Conservation (phyloP, 1,140 invertebrate species). For the Pseudobourletiella spinata region DNA sequence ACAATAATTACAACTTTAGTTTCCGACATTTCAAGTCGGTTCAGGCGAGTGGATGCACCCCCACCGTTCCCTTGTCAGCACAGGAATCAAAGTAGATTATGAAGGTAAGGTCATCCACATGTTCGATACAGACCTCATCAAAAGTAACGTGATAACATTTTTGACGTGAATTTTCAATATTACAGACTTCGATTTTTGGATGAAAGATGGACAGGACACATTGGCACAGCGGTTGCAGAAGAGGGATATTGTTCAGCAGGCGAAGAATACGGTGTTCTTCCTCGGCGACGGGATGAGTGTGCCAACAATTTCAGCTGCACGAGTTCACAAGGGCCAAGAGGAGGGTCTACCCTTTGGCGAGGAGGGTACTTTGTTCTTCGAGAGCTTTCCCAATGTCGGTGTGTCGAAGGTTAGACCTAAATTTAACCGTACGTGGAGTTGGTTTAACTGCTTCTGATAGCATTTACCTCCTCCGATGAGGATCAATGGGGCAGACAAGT, state of each 20-base stretch:
- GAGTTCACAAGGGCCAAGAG: constrained; percentile 48
- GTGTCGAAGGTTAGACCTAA: constrained; percentile 48
- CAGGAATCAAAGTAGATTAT: too few species aligned
- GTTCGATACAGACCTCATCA: too few species aligned
- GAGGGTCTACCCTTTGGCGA: constrained; percentile 44
- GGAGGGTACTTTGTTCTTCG: constrained; percentile 58
- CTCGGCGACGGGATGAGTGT: constrained; percentile 69
- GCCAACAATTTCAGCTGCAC: constrained; percentile 41
- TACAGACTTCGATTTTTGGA: constrained; percentile 14
- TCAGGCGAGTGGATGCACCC: too few species aligned
- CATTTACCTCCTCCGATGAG: too few species aligned
- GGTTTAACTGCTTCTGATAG: background rate
- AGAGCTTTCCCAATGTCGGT: constrained; percentile 63
- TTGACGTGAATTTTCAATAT: too few species aligned
- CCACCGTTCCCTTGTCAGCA: too few species aligned
- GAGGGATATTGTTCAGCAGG: constrained; percentile 35
- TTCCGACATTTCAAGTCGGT: too few species aligned
- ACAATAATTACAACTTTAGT: too few species aligned
- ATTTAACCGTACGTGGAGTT: background rate
- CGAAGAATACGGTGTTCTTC: constrained; percentile 64
- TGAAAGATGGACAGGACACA: background rate
- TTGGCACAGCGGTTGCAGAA: background rate
- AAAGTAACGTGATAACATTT: too few species aligned
- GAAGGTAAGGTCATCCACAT: too few species aligned
- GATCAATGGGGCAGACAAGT: too few species aligned